A percentile compares a stretch with the other conserved stretches of the same genome.
phyloP scores from a whole-genome alignment of 2,113 vertebrate species.

The Paralichthys olivaceus region DNA sequence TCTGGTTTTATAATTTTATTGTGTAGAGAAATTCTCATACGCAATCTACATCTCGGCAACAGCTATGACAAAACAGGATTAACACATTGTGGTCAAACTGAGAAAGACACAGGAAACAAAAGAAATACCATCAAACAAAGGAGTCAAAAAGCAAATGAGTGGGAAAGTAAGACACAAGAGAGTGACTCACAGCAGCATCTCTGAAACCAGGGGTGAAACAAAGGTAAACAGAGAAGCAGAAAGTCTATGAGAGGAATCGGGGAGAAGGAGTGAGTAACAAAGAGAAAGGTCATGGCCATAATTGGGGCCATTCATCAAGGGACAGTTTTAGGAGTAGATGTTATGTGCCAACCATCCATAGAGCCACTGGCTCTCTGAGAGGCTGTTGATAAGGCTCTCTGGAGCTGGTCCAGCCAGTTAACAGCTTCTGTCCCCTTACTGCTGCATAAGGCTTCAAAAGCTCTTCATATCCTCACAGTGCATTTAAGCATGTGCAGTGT shows the following conservation, averaged over 20 bases:
- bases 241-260: conserved; percentile 19
- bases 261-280: conserved; percentile 34
- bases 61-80: neutral
- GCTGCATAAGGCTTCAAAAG: conserved; percentile 32
- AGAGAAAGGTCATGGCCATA: conserved; percentile 62
- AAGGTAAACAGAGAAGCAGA: conserved; percentile 37
- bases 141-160: neutral
- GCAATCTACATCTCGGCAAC: neutral
- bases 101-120: neutral
- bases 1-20: neutral
- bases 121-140: neutral
- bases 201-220: neutral
- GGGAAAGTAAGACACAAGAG: neutral
- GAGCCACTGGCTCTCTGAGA: conserved; percentile 38
- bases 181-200: neutral
- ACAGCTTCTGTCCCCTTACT: conserved; percentile 36
- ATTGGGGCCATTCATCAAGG: conserved; percentile 63
- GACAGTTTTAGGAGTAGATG: conserved; percentile 59
- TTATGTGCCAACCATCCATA: conserved; percentile 49
- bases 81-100: neutral
- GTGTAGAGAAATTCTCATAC: neutral
- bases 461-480: conserved; percentile 1
- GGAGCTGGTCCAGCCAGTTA: conserved; percentile 37
- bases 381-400: conserved; percentile 60
- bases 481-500: neutral